phyloP scores from a whole-genome alignment of 2,113 vertebrate species.

The Sceloporus tristichus region DNA sequence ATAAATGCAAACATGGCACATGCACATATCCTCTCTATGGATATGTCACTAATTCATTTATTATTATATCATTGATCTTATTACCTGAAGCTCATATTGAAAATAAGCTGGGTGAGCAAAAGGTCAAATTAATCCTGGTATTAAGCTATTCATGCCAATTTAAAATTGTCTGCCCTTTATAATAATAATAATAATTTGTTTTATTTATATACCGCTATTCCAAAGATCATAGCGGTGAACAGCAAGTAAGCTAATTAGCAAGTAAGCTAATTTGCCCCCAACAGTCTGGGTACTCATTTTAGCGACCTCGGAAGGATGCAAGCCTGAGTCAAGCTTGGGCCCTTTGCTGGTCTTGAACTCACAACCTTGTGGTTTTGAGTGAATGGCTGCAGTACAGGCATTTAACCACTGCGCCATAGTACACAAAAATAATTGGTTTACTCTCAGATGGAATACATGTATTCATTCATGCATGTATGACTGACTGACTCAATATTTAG shows the following conservation, averaged over 20 bases:
- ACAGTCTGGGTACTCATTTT: too few species aligned
- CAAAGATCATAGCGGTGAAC: too few species aligned
- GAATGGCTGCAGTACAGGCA: too few species aligned
- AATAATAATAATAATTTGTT: too few species aligned
- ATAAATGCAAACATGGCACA: background rate
- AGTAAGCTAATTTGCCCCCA: too few species aligned
- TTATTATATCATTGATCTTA: background rate
- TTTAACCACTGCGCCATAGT: too few species aligned
- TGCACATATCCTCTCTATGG: background rate
- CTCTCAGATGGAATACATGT: background rate
- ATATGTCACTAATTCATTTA: background rate
- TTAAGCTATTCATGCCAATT: background rate
- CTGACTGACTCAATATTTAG: slow-evolving; percentile 19
- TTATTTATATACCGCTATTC: too few species aligned
- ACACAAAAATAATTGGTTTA: slow-evolving; percentile 5
- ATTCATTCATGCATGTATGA: background rate
- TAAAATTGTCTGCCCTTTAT: background rate
- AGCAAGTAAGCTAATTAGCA: too few species aligned
- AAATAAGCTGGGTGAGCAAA: background rate
- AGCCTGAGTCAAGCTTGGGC: too few species aligned
- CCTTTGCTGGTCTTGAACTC: too few species aligned
- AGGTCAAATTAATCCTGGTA: background rate
- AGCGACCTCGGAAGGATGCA: too few species aligned
- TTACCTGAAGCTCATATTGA: background rate
- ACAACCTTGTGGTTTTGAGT: too few species aligned